Base-by-base conservation (phyloP, 1,140 invertebrate genomes). In the Charaxes varanes region DNA sequence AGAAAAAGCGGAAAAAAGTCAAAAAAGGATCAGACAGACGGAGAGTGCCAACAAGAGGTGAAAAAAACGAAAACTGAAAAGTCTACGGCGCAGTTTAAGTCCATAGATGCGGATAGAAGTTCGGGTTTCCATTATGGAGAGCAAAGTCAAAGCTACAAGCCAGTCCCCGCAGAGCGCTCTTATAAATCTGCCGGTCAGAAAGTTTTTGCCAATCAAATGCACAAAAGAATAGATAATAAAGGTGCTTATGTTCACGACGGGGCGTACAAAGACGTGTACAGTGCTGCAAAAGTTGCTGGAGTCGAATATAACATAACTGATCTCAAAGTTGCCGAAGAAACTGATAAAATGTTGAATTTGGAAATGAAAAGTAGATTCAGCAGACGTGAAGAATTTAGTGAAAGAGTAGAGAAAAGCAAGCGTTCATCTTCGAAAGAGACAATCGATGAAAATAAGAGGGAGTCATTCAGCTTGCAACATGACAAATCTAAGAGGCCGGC, bases 1-100 rank as follows among this genome's bases (percentile, higher is more conserved):
- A 84, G 90, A 31, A 87, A 88, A 48, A 91, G 88, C 53, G 88
- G 88, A 7, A 88, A 90, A 52, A 90, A 89, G 62, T 88, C 87
- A 46, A 88, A 88, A 36, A 85, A 86, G 36, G 86, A 86, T 38
- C 84, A 84, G 24, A 84, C 78, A 5, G 86, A 85, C 23, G 73
- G 72, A 40, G 76, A 85, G 16, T 47, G 58, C 37, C 66, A 73
- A 36, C 64, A 77, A 12, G 79, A 82, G 23, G 50, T 64, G 11
- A 85, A 84, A 42, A 82, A 72, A 36, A 60, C 66, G 18, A 79
- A 78, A 53, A 74, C 61, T 1, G 74, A 84, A 2, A 82, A 79
- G 46, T 23, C 53, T 6, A 12, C 53, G 19, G 51, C 65, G 2
- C 72, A 72, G 27, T 79, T 76, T 32, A 78, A 78, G 54, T 11